phyloP scores from a whole-genome alignment of 2,797 vertebrate species.

The Coilia nasus region DNA sequence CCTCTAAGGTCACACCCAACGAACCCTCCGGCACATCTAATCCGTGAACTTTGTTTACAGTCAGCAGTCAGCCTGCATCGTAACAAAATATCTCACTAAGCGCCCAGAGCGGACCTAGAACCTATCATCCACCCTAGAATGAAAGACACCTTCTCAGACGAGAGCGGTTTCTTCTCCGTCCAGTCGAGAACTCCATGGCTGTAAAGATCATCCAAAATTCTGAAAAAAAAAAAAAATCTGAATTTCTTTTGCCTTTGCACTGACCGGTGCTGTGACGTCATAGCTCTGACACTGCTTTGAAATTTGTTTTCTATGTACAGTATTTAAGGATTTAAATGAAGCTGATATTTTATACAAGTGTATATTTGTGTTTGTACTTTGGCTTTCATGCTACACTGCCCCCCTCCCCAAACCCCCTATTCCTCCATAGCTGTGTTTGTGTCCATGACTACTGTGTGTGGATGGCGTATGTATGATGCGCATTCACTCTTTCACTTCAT shows the following conservation, averaged over 20 bases:
- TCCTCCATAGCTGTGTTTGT: constrained; percentile 35
- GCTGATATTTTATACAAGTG: constrained; percentile 72
- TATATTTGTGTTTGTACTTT: constrained; percentile 25
- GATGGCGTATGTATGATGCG: constrained; percentile 62
- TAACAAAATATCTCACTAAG: neutral
- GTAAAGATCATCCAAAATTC: constrained; percentile 17
- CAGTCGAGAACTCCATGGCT: constrained; percentile 46
- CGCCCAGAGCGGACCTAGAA: neutral
- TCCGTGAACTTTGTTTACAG: neutral
- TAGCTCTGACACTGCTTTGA: constrained; percentile 58
- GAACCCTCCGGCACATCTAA: neutral
- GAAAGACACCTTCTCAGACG: constrained; percentile 23
- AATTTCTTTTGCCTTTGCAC: constrained; percentile 13
- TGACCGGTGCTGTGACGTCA: constrained; percentile 42
- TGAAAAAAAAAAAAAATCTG: constrained; percentile 27
- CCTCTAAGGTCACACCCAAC: neutral
- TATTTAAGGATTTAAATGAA: constrained; percentile 84
- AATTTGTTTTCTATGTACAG: constrained; percentile 68
- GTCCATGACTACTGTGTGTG: constrained; percentile 65
- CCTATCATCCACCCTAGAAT: neutral
- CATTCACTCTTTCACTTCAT: constrained; percentile 54
- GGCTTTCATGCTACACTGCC: constrained; percentile 42
- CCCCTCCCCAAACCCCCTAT: neutral
- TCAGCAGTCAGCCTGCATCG: neutral
- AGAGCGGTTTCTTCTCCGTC: constrained; percentile 56